phyloP scores from a whole-genome alignment of 2,888 invertebrate species.

The Allacma fusca region DNA sequence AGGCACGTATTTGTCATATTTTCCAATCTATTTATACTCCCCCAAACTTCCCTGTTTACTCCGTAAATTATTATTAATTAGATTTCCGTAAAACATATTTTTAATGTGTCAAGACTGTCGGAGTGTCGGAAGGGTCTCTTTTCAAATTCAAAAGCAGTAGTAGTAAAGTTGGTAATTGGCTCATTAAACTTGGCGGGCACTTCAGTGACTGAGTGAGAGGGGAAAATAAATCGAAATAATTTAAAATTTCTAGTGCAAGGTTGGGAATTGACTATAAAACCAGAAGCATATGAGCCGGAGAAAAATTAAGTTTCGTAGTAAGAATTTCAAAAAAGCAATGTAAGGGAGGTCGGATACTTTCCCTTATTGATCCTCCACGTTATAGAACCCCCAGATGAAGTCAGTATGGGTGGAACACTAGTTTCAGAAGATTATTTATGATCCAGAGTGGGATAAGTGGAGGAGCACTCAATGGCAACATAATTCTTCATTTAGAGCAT shows the following conservation, averaged over 20 bases:
- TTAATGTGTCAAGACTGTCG: too few relatives aligned
- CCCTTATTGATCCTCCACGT: not conserved
- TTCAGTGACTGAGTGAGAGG: too few relatives aligned
- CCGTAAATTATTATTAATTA: not conserved
- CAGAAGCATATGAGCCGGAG: too few relatives aligned
- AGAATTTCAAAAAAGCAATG: not conserved
- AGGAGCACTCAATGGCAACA: constrained; percentile 22
- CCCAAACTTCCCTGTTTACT: not conserved
- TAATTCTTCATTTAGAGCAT: constrained; percentile 35
- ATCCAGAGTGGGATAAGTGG: constrained; percentile 20
- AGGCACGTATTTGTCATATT: constrained; percentile 10
- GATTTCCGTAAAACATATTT: too few relatives aligned
- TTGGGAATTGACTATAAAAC: too few relatives aligned
- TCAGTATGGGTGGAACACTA: not conserved
- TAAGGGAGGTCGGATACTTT: not conserved
- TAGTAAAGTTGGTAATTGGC: too few relatives aligned
- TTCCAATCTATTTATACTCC: not conserved
- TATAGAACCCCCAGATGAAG: constrained; percentile 6
- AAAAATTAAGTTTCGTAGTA: not conserved
- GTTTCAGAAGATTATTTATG: constrained; percentile 21
- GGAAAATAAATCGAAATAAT: too few relatives aligned
- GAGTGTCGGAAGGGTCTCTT: too few relatives aligned
- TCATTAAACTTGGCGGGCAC: too few relatives aligned
- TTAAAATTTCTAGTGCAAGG: too few relatives aligned
- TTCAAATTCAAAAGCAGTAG: too few relatives aligned